A percentile compares a stretch with the other conserved stretches of the same genome.
Conservation (phyloP, 2,113 vertebrate genomes). For the Myiopsitta monachus region DNA sequence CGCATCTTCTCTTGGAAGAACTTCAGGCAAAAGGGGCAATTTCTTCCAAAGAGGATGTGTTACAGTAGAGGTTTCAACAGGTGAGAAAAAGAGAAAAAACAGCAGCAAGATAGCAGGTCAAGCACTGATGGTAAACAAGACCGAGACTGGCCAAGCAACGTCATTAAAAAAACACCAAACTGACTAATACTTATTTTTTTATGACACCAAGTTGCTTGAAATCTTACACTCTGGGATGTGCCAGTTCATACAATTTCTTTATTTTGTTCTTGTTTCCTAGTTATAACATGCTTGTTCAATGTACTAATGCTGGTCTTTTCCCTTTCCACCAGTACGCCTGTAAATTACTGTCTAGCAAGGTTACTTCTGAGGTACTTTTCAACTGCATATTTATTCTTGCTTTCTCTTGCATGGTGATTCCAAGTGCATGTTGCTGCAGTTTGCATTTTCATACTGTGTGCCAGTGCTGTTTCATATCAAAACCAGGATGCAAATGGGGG, state of each 20-base stretch:
- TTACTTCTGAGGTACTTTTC: slow-evolving; percentile 94
- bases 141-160: slow-evolving; percentile 14
- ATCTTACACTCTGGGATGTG: neutral
- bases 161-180: neutral
- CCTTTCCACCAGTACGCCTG: slow-evolving; percentile 89
- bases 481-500: neutral
- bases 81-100: neutral
- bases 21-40: neutral
- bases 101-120: neutral
- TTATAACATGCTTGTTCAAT: slow-evolving; percentile 65
- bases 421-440: slow-evolving; percentile 64
- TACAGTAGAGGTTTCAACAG: neutral
- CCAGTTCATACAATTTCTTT: neutral
- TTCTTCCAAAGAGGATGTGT: neutral
- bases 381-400: slow-evolving; percentile 71
- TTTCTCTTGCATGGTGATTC: slow-evolving; percentile 72
- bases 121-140: slow-evolving; percentile 39
- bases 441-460: slow-evolving; percentile 26
- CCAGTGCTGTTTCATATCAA: slow-evolving; percentile 5
- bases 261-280: slow-evolving; percentile 40
- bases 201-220: neutral
- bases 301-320: slow-evolving; percentile 90
- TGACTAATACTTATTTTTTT: neutral
- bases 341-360: slow-evolving; percentile 94
- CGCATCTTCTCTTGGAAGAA: neutral